Conservation (phyloP, 2,113 vertebrate species). For the Isurus oxyrinchus region DNA sequence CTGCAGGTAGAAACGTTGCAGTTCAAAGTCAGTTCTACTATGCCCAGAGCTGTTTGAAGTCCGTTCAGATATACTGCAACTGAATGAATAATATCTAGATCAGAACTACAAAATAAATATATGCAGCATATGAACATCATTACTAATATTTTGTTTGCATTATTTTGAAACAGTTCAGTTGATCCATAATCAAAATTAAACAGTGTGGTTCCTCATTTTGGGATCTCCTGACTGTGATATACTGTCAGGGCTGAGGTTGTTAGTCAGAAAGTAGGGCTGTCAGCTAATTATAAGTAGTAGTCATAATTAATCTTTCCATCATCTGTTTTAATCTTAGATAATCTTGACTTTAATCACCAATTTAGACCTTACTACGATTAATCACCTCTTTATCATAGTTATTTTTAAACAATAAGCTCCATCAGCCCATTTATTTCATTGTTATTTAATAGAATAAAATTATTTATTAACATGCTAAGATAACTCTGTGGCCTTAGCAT, state of each 20-base stretch:
- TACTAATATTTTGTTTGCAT: neutral
- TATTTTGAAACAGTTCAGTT: neutral
- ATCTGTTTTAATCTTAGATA: neutral
- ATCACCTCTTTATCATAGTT: neutral
- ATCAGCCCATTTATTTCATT: neutral
- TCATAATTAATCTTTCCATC: neutral
- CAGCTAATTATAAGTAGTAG: neutral
- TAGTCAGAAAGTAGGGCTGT: neutral
- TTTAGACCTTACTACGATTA: neutral
- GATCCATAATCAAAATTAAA: neutral
- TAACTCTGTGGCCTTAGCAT: neutral
- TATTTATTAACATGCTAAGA: neutral
- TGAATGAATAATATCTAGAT: neutral
- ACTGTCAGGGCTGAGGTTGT: neutral
- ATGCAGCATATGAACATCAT: neutral
- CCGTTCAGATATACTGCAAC: too few species aligned
- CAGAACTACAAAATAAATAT: neutral
- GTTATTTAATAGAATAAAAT: neutral
- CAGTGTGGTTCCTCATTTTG: neutral
- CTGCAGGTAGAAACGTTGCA: too few species aligned
- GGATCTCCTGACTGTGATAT: neutral
- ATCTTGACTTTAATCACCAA: neutral
- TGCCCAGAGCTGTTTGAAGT: too few species aligned
- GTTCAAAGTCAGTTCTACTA: too few species aligned
- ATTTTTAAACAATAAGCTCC: neutral